Evolutionary conservation across 2,888 invertebrate species (phyloP).

Genomic region (Hydrotaea cyrtoneurina): DNA sequence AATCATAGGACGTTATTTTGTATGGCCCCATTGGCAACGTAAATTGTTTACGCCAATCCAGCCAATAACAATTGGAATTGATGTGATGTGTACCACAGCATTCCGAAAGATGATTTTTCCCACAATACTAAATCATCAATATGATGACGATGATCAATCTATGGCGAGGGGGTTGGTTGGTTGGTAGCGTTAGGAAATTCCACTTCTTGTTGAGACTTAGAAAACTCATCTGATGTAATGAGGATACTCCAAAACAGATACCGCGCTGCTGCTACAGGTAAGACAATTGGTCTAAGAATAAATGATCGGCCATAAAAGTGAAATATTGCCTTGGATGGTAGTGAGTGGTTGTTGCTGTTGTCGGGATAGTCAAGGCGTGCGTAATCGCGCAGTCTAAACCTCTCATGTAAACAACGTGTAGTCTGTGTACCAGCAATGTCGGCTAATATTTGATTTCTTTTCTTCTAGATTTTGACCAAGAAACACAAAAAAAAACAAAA

Average conservation of each 20-base stretch:
- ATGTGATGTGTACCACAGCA: slow-evolving; percentile 32
- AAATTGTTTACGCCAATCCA: slow-evolving; percentile 15
- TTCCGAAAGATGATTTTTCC: slow-evolving; percentile 54
- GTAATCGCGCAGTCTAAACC: slow-evolving; percentile 69
- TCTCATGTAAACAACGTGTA: slow-evolving; percentile 66
- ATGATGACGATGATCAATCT: slow-evolving; percentile 29
- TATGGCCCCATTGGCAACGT: background rate
- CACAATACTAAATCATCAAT: slow-evolving; percentile 67
- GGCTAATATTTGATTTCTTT: slow-evolving; percentile 65
- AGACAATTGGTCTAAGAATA: slow-evolving; percentile 51
- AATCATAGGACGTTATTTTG: slow-evolving; percentile 50
- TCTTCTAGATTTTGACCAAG: background rate
- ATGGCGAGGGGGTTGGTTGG: background rate
- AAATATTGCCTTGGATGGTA: slow-evolving; percentile 65
- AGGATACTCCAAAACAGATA: background rate
- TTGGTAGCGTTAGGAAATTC: background rate
- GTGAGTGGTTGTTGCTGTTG: slow-evolving; percentile 20
- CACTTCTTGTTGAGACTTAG: background rate
- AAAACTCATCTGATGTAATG: background rate
- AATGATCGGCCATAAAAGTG: slow-evolving; percentile 69
- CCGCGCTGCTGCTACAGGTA: slow-evolving; percentile 49
- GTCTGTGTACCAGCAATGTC: slow-evolving; percentile 52
- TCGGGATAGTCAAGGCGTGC: slow-evolving; percentile 68
- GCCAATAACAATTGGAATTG: slow-evolving; percentile 43
- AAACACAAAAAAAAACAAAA: slow-evolving; percentile 27